Base-by-base conservation (phyloP, 2,797 vertebrate genomes). In the Galagoides demidoff region DNA sequence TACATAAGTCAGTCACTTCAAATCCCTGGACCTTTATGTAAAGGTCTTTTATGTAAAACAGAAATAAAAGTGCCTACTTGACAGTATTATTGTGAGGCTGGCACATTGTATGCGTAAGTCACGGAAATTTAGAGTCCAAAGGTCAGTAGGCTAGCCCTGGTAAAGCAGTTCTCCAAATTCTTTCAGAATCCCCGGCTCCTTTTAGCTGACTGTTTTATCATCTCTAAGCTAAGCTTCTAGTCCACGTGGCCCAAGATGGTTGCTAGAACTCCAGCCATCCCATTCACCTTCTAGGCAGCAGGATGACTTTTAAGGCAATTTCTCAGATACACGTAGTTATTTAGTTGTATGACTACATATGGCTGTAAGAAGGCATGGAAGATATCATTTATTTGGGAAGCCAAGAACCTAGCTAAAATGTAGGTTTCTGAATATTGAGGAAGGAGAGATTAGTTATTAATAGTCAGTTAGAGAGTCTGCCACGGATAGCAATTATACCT, bases 211-310 rank as follows among this genome's bases (percentile, higher is more conserved):
- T 74, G 12, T 9, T 25, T 14, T 12, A 20, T 61, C 25, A 45
- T 74, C 23, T 70, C 49, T 27, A 27, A 31, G 11, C 5, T 45
- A 1, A 45, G 10, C 12, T 90, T 88, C 43, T n/a, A 52, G 81
- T 84, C 4, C 13, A 83, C 55, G 22, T 73, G 23, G 37, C 1
- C 3, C 61, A 81, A 61, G 13, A 43, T 17, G 5, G 22, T 39
- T 94, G 55, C 74, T 79, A 17, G 39, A 92, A 84, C 34, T 94
- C 66, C 20, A 95, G 61, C 12, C 68, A 63, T 92, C n/a, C 6
- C 22, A 45, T 59, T 27, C 5, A 27, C 34, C 5, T 66, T 66
- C 19, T 12, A 57, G 29, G 5, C 11, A 92, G 19, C 20, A 71
- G 59, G 27, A 45, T 45, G 31, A 70, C 17, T 45, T 89, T 31